A percentile compares a stretch with the other conserved stretches of the same genome.
phyloP scores from a whole-genome alignment of 2,888 invertebrate species.

The Serrognathus titanus region DNA sequence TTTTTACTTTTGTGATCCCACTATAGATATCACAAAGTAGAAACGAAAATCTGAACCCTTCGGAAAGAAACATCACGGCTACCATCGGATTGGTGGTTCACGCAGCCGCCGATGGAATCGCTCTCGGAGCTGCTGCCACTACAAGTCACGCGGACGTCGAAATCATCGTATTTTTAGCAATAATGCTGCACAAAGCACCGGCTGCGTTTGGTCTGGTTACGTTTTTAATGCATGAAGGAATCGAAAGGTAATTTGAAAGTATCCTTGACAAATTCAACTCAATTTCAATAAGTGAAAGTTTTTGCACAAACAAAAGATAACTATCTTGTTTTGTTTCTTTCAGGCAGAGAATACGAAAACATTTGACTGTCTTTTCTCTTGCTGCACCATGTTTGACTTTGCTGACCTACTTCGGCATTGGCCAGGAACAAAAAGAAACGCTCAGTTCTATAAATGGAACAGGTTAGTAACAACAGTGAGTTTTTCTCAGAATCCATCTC shows the following conservation, averaged over 20 bases:
- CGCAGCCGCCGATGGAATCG: constrained; percentile 97
- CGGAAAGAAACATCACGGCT: constrained; percentile 81
- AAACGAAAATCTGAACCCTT: constrained; percentile 58
- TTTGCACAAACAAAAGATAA: too few relatives aligned
- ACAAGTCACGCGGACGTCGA: constrained; percentile 96
- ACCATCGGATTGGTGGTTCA: constrained; percentile 97
- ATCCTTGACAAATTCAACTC: neutral
- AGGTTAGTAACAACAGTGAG: constrained; percentile 55
- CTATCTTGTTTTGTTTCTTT: constrained; percentile 14
- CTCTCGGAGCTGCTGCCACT: constrained; percentile 96
- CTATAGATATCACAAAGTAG: constrained; percentile 51
- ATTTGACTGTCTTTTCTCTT: constrained; percentile 87
- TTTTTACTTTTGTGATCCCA: neutral
- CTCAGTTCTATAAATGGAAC: constrained; percentile 88
- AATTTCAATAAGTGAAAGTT: too few relatives aligned
- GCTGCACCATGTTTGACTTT: constrained; percentile 89
- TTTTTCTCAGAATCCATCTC: neutral
- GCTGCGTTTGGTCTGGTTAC: constrained; percentile 98
- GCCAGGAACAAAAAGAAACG: constrained; percentile 88
- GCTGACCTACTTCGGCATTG: constrained; percentile 90
- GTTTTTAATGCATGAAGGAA: constrained; percentile 92
- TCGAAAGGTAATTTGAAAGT: constrained; percentile 64
- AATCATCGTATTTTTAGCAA: constrained; percentile 95
- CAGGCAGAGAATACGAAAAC: constrained; percentile 77
- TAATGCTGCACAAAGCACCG: constrained; percentile 99